Base-by-base conservation (phyloP, 2,888 invertebrate species). In the Hofmannophila pseudospretella region DNA sequence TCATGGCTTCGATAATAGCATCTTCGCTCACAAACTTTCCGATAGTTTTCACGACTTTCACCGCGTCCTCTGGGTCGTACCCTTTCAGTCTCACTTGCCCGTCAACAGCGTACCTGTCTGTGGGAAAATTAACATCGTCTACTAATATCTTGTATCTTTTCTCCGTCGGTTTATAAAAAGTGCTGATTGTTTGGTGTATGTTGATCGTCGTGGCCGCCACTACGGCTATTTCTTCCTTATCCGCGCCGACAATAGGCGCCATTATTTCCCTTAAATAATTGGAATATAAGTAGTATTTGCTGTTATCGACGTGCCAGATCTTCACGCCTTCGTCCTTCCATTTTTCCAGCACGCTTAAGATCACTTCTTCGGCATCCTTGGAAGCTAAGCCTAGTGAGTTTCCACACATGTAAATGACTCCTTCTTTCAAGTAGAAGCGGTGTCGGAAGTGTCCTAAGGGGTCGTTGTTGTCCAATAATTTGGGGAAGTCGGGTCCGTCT, bases 351-450 rank as follows among this genome's bases (percentile, higher is more conserved):
- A 55, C 59, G 8, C 53, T 48, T 5, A 65, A 20, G 0, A 71
- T 44, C 3, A 54, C 45, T 32, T 70, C 55, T 44, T 77, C 78
- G 0, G 82, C 70, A 33, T 82, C 80, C 41, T 61, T 75, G 0
- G 75, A 75, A 3, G 75, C 71, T 2, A 81, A 52, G 1, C 84
- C 84, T n/a, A 84, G 42, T 0, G 81, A 79, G 44, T 82, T 81
- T 0, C 84, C 84, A 35, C 78, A 78, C 67, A 84, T 61, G 51
- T 84, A 82, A 12, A 78, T 74, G 0, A 46, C 49, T 1, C 54
- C 70, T 47, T 74, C 51, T 13, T 64, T 71, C 19, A 71, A 20
- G 39, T 66, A 75, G 46, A 82, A 84, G n/a, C 75, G 59, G 8
- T 65, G 57, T 23, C 69, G 59, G 34, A 77, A 73, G 34, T 65